Base-by-base conservation (phyloP, 2,888 invertebrate genomes). In the Diabrotica balteata region DNA sequence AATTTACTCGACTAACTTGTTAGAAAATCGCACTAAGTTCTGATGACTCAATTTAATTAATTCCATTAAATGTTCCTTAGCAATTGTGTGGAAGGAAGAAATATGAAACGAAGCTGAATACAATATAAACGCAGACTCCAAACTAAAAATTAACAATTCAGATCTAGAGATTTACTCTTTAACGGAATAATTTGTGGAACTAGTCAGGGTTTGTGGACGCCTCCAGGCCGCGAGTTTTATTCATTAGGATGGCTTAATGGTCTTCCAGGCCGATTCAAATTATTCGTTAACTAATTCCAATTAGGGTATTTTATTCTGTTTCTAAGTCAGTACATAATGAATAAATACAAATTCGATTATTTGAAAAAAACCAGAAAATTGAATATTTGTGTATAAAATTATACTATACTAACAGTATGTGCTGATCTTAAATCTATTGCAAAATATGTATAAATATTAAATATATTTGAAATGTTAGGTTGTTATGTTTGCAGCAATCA, bases 121-220 rank as follows among this genome's bases (percentile, higher is more conserved):
- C 53, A 47, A 68, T 61, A 57, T 65, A 53, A 68, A 68, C 54
- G 60, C 66, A 68, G 46, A 62, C 59, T 65, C 63, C 55, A 22
- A 46, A 62, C 62, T 59, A 66, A 59, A 66, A 68, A 70, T 70
- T 70, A 70, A 70, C 70, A 68, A 70, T 68, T 66, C 63, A 59
- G 63, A 68, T 70, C 55, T 65, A 46, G 42, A 66, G 67, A 67
- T 67, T 65, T 59, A 63, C 66, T 65, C 57, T 65, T 68, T 59
- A 50, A 50, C 55, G 43, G 64, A 57, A 65, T 63, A 68, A 70
- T 68, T 68, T 68, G 66, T 55, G 57, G 11, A 58, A 63, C 58
- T 62, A 63, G 59, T 70, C 59, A 47, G 53, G 55, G 42, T 68
- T 47, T 65, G 47, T 52, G 60, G 60, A 22, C 43, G 54, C n/a